Conservation (phyloP, 2,113 vertebrate species). For the Sinocyclocheilus anshuiensis region DNA sequence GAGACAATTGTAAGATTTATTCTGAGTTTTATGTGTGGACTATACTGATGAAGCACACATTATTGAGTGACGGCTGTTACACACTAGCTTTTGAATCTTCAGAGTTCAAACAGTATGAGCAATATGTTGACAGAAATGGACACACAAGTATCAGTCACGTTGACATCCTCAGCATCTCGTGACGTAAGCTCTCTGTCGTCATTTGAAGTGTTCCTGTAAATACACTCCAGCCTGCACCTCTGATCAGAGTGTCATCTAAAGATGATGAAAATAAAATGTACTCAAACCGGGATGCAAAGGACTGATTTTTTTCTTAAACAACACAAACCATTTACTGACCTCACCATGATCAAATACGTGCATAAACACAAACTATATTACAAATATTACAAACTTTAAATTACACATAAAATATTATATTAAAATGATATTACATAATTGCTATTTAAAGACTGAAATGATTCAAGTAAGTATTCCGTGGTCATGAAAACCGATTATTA, state of each 20-base stretch:
- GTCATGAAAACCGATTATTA: too few relatives aligned
- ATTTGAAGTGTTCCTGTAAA: neutral
- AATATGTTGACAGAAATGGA: conserved; percentile 53
- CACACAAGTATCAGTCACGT: conserved; percentile 53
- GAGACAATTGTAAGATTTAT: neutral
- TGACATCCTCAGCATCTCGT: conserved; percentile 1
- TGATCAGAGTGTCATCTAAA: neutral
- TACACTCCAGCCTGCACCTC: neutral
- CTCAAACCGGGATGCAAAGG: too few relatives aligned
- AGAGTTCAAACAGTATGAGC: conserved; percentile 6
- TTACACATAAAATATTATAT: too few relatives aligned
- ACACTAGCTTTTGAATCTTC: neutral
- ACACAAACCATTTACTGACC: neutral
- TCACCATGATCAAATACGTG: neutral
- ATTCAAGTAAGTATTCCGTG: too few relatives aligned
- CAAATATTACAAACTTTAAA: too few relatives aligned
- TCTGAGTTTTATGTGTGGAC: too few relatives aligned
- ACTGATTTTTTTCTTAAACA: neutral
- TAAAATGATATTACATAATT: too few relatives aligned
- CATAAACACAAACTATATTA: neutral
- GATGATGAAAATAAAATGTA: neutral
- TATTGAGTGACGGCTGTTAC: neutral
- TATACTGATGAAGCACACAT: neutral
- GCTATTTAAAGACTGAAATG: too few relatives aligned
- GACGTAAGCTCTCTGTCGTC: neutral